These are phyloP conservation scores for Apodemia duryi DNA, from an alignment of 2,888 invertebrate species.

Conservation along the genomic window DNA sequence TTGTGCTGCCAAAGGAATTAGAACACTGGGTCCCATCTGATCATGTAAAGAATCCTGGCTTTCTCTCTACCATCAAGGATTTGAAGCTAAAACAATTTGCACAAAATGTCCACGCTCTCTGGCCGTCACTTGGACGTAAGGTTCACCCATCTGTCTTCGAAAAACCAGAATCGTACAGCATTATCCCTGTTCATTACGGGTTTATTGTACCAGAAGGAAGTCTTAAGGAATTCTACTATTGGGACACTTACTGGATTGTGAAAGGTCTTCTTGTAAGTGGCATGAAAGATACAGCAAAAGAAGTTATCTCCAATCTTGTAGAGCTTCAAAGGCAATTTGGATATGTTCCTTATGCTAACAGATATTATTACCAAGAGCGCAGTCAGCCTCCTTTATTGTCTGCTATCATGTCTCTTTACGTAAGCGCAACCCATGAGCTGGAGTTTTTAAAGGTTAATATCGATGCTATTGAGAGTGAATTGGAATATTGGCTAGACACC, in stretches of 20 bases:
- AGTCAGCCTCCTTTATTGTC: slow-evolving; percentile 85
- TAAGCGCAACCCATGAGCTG: slow-evolving; percentile 80
- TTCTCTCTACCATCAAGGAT: slow-evolving; percentile 80
- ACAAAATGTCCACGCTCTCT: slow-evolving; percentile 78
- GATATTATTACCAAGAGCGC: slow-evolving; percentile 86
- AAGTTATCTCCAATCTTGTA: slow-evolving; percentile 88
- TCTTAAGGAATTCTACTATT: slow-evolving; percentile 88
- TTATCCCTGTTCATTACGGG: slow-evolving; percentile 83
- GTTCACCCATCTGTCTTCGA: slow-evolving; percentile 77
- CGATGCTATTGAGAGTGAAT: slow-evolving; percentile 79
- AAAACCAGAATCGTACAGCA: slow-evolving; percentile 81
- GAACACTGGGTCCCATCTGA: slow-evolving; percentile 81
- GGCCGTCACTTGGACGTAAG: slow-evolving; percentile 81
- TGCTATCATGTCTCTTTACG: slow-evolving; percentile 86
- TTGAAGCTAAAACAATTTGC: slow-evolving; percentile 80
- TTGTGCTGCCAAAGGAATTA: slow-evolving; percentile 78
- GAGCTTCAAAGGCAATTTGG: slow-evolving; percentile 83
- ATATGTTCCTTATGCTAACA: slow-evolving; percentile 89
- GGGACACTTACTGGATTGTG: slow-evolving; percentile 94
- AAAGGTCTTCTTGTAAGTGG: slow-evolving; percentile 87
- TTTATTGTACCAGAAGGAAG: slow-evolving; percentile 86
- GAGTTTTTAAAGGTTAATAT: slow-evolving; percentile 81
- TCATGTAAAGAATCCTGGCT: slow-evolving; percentile 77
- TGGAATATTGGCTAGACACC: slow-evolving; percentile 82
- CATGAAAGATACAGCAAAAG: slow-evolving; percentile 85